These are phyloP conservation scores for Ophiothrix spiculata DNA, from an alignment of 35 echinoderm and acorn worm species.

Conservation along the genomic window DNA sequence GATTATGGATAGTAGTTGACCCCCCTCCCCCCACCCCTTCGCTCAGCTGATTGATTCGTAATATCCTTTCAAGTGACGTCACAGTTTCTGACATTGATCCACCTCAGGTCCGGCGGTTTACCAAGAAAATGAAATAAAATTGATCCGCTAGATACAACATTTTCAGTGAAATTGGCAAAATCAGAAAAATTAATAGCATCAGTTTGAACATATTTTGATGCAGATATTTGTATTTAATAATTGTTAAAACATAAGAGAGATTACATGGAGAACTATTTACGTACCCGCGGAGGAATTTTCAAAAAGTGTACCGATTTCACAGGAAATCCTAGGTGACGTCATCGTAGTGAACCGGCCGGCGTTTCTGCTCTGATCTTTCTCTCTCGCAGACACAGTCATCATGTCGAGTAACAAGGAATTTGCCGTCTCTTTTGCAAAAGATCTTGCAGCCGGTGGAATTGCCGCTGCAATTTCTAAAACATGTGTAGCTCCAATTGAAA, in stretches of 20 bases:
- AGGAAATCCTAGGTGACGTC: neutral
- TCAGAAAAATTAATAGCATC: neutral
- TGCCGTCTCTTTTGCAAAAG: constrained; percentile 18
- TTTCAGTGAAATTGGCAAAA: neutral
- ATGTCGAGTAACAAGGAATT: neutral
- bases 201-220: neutral
- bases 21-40: too few species aligned
- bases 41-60: neutral
- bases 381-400: neutral
- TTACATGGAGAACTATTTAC: neutral
- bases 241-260: neutral
- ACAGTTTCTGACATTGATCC: neutral
- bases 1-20: too few species aligned
- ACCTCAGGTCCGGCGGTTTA: neutral
- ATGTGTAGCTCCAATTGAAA: constrained; percentile 74
- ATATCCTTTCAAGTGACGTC: neutral
- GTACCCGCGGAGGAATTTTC: neutral
- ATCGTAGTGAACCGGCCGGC: neutral
- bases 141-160: neutral
- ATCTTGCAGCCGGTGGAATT: constrained; percentile 64
- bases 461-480: constrained; percentile 78
- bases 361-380: neutral
- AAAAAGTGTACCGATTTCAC: neutral
- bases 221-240: neutral
- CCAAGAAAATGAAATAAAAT: neutral